Evolutionary conservation across 2,113 vertebrate species (phyloP).

Genomic region (Perccottus glenii): DNA sequence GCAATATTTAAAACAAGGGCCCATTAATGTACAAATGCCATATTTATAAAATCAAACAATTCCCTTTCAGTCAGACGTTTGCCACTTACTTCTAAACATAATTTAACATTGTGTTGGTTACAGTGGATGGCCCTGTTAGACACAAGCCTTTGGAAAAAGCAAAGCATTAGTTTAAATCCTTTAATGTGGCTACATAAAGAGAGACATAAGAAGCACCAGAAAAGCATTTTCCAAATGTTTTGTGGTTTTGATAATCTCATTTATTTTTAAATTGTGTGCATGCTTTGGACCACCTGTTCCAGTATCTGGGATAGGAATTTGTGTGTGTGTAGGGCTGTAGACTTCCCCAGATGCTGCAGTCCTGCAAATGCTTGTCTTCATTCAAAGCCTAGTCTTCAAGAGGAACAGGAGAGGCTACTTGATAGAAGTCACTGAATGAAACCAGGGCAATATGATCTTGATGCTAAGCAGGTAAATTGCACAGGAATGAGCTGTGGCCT

Average conservation of each 20-base stretch:
- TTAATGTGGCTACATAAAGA: constrained; percentile 34
- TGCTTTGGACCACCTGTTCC: constrained; percentile 24
- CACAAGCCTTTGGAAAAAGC: constrained; percentile 47
- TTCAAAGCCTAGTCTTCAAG: constrained; percentile 40
- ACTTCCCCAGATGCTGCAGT: constrained; percentile 21
- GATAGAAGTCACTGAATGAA: constrained; percentile 46
- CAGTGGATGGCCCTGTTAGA: constrained; percentile 44
- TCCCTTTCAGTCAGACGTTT: no score
- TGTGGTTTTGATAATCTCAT: constrained; percentile 57
- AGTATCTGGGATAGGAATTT: constrained; percentile 24
- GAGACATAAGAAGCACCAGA: constrained; percentile 49
- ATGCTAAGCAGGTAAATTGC: constrained; percentile 56
- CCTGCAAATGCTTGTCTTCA: constrained; percentile 42
- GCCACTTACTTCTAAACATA: constrained; percentile 27
- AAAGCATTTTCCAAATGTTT: constrained; percentile 39
- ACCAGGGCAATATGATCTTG: constrained; percentile 42
- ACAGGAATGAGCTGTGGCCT: constrained; percentile 41
- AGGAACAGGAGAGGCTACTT: constrained; percentile 48
- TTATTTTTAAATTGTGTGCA: constrained; percentile 37
- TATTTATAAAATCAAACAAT: no score
- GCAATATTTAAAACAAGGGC: no score
- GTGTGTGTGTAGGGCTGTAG: constrained; percentile 33
- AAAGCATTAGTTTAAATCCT: constrained; percentile 48
- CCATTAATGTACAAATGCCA: no score
- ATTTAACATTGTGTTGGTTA: constrained; percentile 52